Conservation (phyloP, 2,888 invertebrate genomes). For the Portevinia maculata region DNA sequence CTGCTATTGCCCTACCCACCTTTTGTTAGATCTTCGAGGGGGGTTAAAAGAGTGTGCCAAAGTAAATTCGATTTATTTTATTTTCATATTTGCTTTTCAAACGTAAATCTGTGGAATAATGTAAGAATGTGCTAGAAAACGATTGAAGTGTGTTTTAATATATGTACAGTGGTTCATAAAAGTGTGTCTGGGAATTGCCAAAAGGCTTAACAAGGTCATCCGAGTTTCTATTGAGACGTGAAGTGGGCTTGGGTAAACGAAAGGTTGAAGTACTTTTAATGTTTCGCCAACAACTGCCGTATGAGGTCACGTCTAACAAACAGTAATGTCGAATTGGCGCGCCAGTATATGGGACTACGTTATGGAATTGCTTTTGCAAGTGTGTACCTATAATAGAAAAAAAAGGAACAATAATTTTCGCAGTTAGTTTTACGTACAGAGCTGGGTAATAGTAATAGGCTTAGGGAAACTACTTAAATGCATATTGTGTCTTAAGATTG, state of each 20-base stretch:
- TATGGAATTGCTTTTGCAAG: not conserved
- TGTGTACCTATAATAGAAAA: not conserved
- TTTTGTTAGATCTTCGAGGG: not conserved
- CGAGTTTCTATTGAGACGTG: not conserved
- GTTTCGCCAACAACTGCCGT: not conserved
- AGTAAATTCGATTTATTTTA: conserved; percentile 23
- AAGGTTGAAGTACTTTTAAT: not conserved
- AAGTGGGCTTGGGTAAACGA: not conserved
- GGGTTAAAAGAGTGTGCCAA: conserved; percentile 41
- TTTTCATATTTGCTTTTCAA: conserved; percentile 17
- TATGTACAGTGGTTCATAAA: not conserved
- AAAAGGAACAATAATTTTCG: too few species aligned
- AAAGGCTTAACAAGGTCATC: too few species aligned
- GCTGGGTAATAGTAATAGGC: too few species aligned
- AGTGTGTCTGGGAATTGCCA: too few species aligned
- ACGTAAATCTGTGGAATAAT: not conserved
- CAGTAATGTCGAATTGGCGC: not conserved
- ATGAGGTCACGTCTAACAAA: conserved; percentile 3
- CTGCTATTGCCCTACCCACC: conserved; percentile 48
- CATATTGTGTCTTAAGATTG: too few species aligned
- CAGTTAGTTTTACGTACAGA: too few species aligned
- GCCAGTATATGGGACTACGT: not conserved
- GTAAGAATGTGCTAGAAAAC: not conserved
- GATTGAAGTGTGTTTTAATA: not conserved
- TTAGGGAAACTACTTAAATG: too few species aligned